A percentile compares a stretch with the other conserved stretches of the same genome.
Conservation (phyloP, 2,113 vertebrate genomes). For the Boleophthalmus pectinirostris region DNA sequence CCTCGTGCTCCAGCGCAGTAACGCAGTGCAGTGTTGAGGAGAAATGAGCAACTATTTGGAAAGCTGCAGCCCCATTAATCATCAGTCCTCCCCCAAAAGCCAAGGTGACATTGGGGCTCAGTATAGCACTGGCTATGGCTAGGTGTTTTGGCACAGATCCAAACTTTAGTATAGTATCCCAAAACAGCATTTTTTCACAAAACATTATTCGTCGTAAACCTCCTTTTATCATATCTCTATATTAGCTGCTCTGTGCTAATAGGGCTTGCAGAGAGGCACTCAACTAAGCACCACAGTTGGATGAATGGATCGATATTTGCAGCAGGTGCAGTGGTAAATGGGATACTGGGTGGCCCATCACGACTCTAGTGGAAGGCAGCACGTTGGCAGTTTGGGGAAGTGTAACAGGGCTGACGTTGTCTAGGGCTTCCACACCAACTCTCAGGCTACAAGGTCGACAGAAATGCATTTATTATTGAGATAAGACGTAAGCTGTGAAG, state of each 20-base stretch:
- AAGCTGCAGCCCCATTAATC: constrained; percentile 61
- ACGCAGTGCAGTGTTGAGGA: constrained; percentile 39
- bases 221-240: constrained; percentile 21
- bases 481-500: not conserved
- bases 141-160: constrained; percentile 32
- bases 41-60: constrained; percentile 52
- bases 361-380: constrained; percentile 46
- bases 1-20: constrained; percentile 31
- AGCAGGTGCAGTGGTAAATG: constrained; percentile 61
- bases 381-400: constrained; percentile 27
- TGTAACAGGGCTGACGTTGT: constrained; percentile 33
- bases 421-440: constrained; percentile 21
- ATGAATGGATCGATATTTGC: constrained; percentile 54
- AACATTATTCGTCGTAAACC: constrained; percentile 31
- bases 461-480: constrained; percentile 15
- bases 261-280: constrained; percentile 40
- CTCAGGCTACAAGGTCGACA: constrained; percentile 26
- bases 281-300: constrained; percentile 43
- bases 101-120: constrained; percentile 54
- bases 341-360: constrained; percentile 39
- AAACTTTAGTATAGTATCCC: constrained; percentile 56
- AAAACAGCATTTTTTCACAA: constrained; percentile 44
- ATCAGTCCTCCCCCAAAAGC: constrained; percentile 52
- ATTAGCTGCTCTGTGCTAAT: constrained; percentile 27
- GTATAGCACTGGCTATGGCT: constrained; percentile 18